Conservation (phyloP, 2,797 vertebrate genomes). For the Neostethus bicornis region DNA sequence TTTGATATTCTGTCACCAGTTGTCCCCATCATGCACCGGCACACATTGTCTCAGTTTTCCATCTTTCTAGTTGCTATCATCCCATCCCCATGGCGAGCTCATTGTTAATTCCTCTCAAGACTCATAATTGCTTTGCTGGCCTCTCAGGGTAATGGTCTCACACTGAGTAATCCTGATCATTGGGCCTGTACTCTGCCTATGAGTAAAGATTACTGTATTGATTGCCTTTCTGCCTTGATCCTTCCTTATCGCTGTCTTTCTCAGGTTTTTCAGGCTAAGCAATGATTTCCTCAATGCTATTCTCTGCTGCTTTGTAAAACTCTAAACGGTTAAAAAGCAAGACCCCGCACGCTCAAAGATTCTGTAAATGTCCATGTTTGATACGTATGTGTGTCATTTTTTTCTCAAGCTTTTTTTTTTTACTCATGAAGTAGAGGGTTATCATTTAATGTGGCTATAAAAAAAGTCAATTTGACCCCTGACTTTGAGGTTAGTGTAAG, state of each 20-base stretch:
- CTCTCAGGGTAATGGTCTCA: constrained; percentile 66
- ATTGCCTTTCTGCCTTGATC: constrained; percentile 29
- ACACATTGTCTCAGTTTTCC: constrained; percentile 21
- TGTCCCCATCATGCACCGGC: constrained; percentile 17
- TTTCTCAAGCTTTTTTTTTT: background rate
- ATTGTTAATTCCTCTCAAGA: constrained; percentile 70
- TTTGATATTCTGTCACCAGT: constrained; percentile 44
- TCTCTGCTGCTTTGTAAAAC: constrained; percentile 37
- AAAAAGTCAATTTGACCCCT: constrained; percentile 28
- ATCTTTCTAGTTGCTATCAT: constrained; percentile 52
- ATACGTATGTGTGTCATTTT: constrained; percentile 6
- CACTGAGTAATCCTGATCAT: constrained; percentile 67
- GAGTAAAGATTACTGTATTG: constrained; percentile 78
- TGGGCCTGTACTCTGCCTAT: constrained; percentile 51
- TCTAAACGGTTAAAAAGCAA: constrained; percentile 40
- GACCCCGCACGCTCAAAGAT: constrained; percentile 18
- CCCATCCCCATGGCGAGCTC: constrained; percentile 57
- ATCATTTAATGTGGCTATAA: background rate
- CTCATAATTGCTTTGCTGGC: constrained; percentile 77
- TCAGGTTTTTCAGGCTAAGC: constrained; percentile 34
- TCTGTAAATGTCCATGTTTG: constrained; percentile 18
- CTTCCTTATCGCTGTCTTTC: constrained; percentile 15
- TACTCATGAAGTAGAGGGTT: constrained; percentile 4
- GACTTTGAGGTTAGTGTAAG: constrained; percentile 19
- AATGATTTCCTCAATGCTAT: constrained; percentile 52